A percentile compares a stretch with the other conserved stretches of the same genome.
Conservation (phyloP, 2,797 vertebrate species). For the Molossus molossus region DNA sequence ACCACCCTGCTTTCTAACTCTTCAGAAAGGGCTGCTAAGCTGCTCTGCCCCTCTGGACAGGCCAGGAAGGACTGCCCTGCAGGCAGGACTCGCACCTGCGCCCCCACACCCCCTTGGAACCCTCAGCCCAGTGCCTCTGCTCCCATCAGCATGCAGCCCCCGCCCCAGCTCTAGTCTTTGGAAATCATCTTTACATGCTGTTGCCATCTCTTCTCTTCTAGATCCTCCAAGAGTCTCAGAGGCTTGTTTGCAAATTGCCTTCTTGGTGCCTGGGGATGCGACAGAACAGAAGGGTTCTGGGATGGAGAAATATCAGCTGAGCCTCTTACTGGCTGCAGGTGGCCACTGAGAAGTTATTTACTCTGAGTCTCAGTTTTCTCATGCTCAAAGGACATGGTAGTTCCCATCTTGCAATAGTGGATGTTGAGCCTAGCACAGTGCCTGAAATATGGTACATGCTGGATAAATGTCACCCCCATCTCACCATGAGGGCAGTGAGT, state of each 20-base stretch:
- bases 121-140: background rate
- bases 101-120: background rate
- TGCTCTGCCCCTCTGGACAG: background rate
- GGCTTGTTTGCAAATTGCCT: background rate
- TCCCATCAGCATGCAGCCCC: background rate
- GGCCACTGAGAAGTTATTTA: background rate
- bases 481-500: background rate
- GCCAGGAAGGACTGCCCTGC: background rate
- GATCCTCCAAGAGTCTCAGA: background rate
- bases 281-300: background rate
- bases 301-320: background rate
- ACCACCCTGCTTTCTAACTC: background rate
- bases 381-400: background rate
- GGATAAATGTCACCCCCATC: background rate
- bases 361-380: background rate
- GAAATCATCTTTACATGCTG: background rate
- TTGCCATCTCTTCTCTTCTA: background rate
- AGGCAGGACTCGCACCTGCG: background rate
- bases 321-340: background rate
- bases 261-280: background rate
- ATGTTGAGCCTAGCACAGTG: background rate
- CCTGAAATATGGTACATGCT: background rate
- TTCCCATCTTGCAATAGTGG: background rate
- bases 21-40: background rate
- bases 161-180: background rate